Evolutionary conservation across 2,888 invertebrate species (phyloP), one percentile per base, ranked within the genome.

Genomic region (Tiliacea citrago): DNA sequence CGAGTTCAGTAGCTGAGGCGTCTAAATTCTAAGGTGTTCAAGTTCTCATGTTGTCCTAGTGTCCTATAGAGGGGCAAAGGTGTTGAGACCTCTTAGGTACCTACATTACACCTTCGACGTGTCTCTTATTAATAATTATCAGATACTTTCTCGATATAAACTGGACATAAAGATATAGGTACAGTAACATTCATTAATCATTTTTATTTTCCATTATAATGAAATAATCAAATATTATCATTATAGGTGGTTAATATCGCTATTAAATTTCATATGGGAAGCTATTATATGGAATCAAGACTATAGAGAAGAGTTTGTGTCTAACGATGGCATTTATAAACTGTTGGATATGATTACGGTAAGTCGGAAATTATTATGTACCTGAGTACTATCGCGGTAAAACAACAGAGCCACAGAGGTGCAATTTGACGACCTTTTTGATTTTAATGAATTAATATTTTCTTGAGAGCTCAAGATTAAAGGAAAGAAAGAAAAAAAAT

Each of bases 191-290:
- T 2, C 35, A 35, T 35, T 35, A 10, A 75, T 61, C 0, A 55
- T 39, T 55, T 76, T 75, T 16, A 62, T n/a, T 24, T n/a, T 39
- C 13, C n/a, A 39, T 29, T 62, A 55, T 7, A 61, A 39, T 55
- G 8, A 21, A 58, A 16, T 67, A 13, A 35, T 58, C 6, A 13
- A 42, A 57, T 13, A 35, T 76, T 70, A 0, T 51, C 0, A 21
- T 77, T 77, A n/a, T 85, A 96, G 96, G 69, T 95, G 94, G 95
- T 67, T 95, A 53, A 88, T 96, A 79, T 84, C 95, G 0, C 75
- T 95, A n/a, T 82, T 96, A 66, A 94, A 94, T 83, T 93, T 95
- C 62, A 91, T 95, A 47, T 96, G 96, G 96, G 93, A 96, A 88
- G 90, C 89, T 0, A 90, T 96, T 10, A 88, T 96, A 68, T 95